Base-by-base conservation (phyloP, 2,113 vertebrate genomes). In the Nannospalax galili region DNA sequence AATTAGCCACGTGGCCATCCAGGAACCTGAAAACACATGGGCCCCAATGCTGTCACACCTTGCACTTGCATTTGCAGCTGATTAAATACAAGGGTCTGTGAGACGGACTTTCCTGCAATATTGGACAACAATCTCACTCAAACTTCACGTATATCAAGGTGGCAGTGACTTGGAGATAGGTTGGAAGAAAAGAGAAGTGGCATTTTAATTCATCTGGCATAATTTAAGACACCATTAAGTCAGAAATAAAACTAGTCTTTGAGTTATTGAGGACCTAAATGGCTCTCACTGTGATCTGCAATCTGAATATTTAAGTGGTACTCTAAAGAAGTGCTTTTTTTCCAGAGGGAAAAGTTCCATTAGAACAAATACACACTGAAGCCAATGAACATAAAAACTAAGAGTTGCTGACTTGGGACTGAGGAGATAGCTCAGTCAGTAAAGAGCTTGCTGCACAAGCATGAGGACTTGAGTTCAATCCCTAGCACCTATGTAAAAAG, bases 221-320 rank as follows among this genome's bases (percentile, higher is more conserved):
- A 80, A 95, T 26, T 93, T 81, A 84, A 92, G 86, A 81, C 56
- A 22, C 85, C 81, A 95, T 73, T 81, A 90, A 92, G 90, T 92
- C 48, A 91, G 70, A 82, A 96, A 93, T 56, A 77, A 89, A 69
- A 35, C 48, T 35, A 24, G 65, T 79, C 62, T 90, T 22, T 48
- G 60, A 94, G 87, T 73, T 86, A 80, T 40, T 93, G 24, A 37
- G 62, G 77, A 70, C 78, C 85, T 92, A 94, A 84, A 90, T 45
- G 92, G 72, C 70, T 95, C 45, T 92, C 86, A 69, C 30, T 88
- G 42, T 93, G 79, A 79, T 84, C 96, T 92, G 58, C 88, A 65
- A 92, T 91, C 78, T 80, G 96, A 94, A 89, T 91, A 91, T 94
- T 86, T 95, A 95, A 97, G 91, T 93, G 72, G 48, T 30, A 75